phyloP scores from a whole-genome alignment of 1,140 invertebrate genomes.

The Ephestia elutella region DNA sequence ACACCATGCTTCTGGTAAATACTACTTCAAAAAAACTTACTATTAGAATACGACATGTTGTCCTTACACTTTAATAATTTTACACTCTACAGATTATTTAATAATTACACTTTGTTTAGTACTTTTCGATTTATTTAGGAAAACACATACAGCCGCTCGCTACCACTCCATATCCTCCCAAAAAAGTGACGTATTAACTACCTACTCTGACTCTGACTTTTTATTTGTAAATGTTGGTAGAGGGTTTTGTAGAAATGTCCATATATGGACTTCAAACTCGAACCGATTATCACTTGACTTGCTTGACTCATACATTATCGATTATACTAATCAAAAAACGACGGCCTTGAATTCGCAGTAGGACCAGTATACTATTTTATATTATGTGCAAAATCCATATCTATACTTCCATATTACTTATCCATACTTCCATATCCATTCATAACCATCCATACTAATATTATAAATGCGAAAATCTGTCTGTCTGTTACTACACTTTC shows the following conservation, averaged over 20 bases:
- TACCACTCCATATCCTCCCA: constrained; percentile 52
- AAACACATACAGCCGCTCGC: constrained; percentile 68
- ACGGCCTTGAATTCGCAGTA: too few relatives aligned
- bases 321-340: too few relatives aligned
- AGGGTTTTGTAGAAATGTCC: constrained; percentile 24
- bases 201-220: too few relatives aligned
- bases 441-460: too few relatives aligned
- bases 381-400: too few relatives aligned
- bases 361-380: too few relatives aligned
- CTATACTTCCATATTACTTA: too few relatives aligned
- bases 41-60: constrained; percentile 68
- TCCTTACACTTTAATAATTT: constrained; percentile 40
- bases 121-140: constrained; percentile 55
- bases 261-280: constrained; percentile 27
- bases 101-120: constrained; percentile 42
- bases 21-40: constrained; percentile 42
- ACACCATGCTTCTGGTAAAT: constrained; percentile 18
- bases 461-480: too few relatives aligned
- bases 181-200: constrained; percentile 63
- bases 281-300: not conserved
- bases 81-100: constrained; percentile 34
- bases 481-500: too few relatives aligned
- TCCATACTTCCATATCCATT: too few relatives aligned
- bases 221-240: constrained; percentile 33
- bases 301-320: not conserved